Evolutionary conservation across 2,888 invertebrate species (phyloP), one percentile per base, ranked within the genome.

Genomic region (Mechanitis messenoides): DNA sequence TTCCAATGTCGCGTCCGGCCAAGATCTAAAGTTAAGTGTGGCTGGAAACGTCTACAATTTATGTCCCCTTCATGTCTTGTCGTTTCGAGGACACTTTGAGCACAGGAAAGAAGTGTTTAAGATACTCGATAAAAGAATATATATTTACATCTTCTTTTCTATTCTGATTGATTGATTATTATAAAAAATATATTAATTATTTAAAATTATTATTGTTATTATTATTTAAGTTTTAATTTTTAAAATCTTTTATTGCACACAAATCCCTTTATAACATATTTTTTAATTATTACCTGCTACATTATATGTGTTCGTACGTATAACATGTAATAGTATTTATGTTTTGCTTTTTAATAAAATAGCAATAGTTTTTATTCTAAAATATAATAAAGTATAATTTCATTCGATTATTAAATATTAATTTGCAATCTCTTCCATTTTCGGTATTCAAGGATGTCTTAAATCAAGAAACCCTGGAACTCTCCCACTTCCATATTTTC

Each of bases 401-500:
- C 6, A 42, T 42, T 42, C 3, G 11, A 42, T 9, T 42, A 42
- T 42, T 42, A 42, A 42, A 42, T 9, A 7, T 42, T 9, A 42
- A 42, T 9, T 42, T 42, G 9, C 42, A 42, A 42, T 62, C 77
- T 66, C 77, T 79, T 81, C 78, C 75, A 78, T 76, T 72, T 55
- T 62, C 61, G 58, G 45, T 63, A 55, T 58, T 31, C 42, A 47
- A 58, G 56, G 64, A 60, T 42, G 72, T 74, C 81, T 75, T 90
- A 90, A 88, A 90, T 90, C 89, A 90, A 84, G 85, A 80, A 78
- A 80, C 82, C 77, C 80, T 78, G 81, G 84, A 84, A 79, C 80
- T 77, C 77, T 81, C 83, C 83, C 80, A 81, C 84, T 83, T 82
- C 85, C 85, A 87, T 87, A 88, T 88, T 87, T 88, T 87, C 87